These are phyloP conservation scores for Ooceraea biroi DNA, from an alignment of 1,140 invertebrate genomes.

Conservation along the genomic window DNA sequence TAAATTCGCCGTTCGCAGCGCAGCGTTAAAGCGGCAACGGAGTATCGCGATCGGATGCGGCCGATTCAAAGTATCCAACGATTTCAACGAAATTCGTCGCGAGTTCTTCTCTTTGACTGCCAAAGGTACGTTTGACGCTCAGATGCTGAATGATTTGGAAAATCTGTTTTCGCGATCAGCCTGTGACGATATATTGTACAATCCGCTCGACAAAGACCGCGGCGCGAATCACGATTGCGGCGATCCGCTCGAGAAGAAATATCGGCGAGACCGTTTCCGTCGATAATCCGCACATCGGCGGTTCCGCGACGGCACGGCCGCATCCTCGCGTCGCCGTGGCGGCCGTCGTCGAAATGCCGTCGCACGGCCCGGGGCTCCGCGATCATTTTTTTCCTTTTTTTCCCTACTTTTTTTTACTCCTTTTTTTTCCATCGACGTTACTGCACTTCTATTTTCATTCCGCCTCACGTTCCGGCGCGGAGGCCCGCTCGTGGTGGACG, in stretches of 20 bases:
- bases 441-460: constrained; percentile 78
- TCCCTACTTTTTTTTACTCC: not conserved
- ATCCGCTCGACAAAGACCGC: too few relatives aligned
- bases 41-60: too few relatives aligned
- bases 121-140: too few relatives aligned
- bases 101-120: too few relatives aligned
- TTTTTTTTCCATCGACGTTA: constrained; percentile 63
- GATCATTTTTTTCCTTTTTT: constrained; percentile 77
- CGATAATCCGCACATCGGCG: constrained; percentile 32
- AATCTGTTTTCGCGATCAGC: too few relatives aligned
- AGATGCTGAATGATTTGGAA: too few relatives aligned
- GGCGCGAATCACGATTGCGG: too few relatives aligned
- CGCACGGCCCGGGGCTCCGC: constrained; percentile 70
- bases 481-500: constrained; percentile 71
- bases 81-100: too few relatives aligned
- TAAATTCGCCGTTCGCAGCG: not conserved
- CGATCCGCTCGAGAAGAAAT: constrained; percentile 43
- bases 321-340: constrained; percentile 67
- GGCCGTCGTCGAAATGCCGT: constrained; percentile 70
- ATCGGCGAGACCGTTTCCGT: not conserved
- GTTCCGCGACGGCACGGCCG: constrained; percentile 37
- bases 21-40: too few relatives aligned
- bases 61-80: too few relatives aligned
- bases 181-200: too few relatives aligned
- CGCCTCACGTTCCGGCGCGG: constrained; percentile 76